These are phyloP conservation scores for Rhinolophus sinicus DNA, from an alignment of 2,113 vertebrate species.

Conservation along the genomic window DNA sequence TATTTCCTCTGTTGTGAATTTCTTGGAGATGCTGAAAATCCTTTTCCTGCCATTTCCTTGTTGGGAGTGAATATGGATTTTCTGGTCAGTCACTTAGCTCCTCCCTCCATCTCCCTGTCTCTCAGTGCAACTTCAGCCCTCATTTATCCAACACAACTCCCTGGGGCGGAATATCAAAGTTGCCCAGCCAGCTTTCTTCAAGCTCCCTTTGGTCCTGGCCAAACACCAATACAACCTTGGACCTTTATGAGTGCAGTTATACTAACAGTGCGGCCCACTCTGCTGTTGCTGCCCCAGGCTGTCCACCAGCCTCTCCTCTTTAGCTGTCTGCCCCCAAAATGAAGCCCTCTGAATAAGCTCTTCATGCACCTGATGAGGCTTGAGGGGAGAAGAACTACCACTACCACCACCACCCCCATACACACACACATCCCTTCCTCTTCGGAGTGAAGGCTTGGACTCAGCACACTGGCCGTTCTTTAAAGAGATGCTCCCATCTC, in stretches of 20 bases:
- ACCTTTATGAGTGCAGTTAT: not conserved
- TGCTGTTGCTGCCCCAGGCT: not conserved
- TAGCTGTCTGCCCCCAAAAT: not conserved
- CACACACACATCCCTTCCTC: not conserved
- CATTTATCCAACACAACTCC: not conserved
- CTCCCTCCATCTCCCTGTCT: not conserved
- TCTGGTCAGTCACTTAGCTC: not conserved
- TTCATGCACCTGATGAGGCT: too few relatives aligned
- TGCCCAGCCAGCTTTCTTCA: not conserved
- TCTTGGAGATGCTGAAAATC: not conserved
- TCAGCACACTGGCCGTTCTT: not conserved
- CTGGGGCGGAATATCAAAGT: not conserved
- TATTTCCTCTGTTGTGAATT: not conserved
- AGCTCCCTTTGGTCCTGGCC: not conserved
- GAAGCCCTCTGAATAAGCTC: not conserved
- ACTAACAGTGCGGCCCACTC: not conserved
- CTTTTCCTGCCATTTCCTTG: not conserved
- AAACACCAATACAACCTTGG: not conserved
- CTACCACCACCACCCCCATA: accelerated
- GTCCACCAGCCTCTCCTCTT: not conserved
- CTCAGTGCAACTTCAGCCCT: not conserved
- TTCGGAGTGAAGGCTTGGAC: not conserved
- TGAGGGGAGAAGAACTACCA: not conserved
- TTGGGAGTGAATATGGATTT: not conserved
- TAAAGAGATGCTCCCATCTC: not conserved